These are phyloP conservation scores for Aleiodes testaceus DNA, from an alignment of 2,888 invertebrate species.

Conservation along the genomic window DNA sequence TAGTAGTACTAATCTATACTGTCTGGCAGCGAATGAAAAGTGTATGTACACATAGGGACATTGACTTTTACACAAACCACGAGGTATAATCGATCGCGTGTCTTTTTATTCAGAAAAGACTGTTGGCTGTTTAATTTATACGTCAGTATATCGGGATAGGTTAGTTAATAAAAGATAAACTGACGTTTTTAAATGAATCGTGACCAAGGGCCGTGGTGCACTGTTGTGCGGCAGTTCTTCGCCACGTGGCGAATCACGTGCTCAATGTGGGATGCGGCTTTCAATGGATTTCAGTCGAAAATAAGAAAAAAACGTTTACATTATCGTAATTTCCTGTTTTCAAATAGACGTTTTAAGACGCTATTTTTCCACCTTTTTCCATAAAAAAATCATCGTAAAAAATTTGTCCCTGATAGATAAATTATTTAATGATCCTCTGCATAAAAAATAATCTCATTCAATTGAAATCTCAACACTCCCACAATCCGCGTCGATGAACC, in stretches of 20 bases:
- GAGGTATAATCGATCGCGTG: slow-evolving; percentile 17
- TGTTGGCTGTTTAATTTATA: slow-evolving; percentile 7
- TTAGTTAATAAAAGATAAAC: slow-evolving; percentile 24
- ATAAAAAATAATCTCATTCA: background rate
- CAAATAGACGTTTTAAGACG: no score
- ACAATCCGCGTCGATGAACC: background rate
- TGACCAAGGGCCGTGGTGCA: no score
- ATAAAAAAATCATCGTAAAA: no score
- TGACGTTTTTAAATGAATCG: background rate
- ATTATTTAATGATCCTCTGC: no score
- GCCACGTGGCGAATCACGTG: slow-evolving; percentile 28
- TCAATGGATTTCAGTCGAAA: background rate
- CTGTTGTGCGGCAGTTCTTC: no score
- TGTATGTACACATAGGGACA: background rate
- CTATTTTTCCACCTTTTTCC: no score
- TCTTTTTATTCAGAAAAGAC: background rate
- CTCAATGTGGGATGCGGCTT: slow-evolving; percentile 2
- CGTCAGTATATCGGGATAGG: slow-evolving; percentile 18
- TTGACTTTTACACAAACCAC: slow-evolving; percentile 24
- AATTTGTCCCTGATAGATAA: no score
- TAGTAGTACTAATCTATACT: background rate
- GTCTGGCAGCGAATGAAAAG: slow-evolving; percentile 5
- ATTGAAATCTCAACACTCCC: background rate
- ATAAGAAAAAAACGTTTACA: no score
- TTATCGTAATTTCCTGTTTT: no score